Percentiles rank a stretch among this genome's conserved stretches.
Evolutionary conservation across 2,888 invertebrate genomes (phyloP).

Genomic region (Drosophila melanocephala): DNA sequence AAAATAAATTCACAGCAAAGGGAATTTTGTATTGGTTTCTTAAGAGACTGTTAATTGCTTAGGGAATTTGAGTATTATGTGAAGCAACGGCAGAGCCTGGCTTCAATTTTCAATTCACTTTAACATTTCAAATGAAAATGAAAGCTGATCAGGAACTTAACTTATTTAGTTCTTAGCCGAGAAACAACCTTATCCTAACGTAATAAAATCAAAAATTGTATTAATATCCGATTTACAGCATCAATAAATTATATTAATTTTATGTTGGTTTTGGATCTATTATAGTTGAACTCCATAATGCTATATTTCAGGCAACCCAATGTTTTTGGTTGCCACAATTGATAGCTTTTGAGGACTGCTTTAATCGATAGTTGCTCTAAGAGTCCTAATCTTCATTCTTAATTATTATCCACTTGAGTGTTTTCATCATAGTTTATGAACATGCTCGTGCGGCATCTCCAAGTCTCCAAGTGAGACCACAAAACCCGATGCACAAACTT

Average conservation of each 20-base stretch:
- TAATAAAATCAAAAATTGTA: background rate
- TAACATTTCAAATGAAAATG: background rate
- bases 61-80: background rate
- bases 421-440: slow-evolving; percentile 30
- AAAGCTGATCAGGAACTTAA: background rate
- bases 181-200: background rate
- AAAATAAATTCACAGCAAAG: background rate
- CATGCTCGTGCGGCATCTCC: slow-evolving; percentile 10
- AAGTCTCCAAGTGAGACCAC: slow-evolving; percentile 29
- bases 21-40: background rate
- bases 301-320: too few species aligned
- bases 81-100: background rate
- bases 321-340: background rate
- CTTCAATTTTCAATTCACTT: background rate
- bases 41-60: background rate
- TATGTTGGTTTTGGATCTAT: background rate
- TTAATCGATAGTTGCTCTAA: background rate
- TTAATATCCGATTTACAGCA: background rate
- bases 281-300: too few species aligned
- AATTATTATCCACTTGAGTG: slow-evolving; percentile 15
- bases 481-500: slow-evolving; percentile 49
- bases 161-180: background rate
- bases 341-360: background rate
- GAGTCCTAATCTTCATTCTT: background rate
- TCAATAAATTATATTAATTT: background rate